Evolutionary conservation across 2,113 vertebrate genomes (phyloP).

Genomic region (Fulica atra): DNA sequence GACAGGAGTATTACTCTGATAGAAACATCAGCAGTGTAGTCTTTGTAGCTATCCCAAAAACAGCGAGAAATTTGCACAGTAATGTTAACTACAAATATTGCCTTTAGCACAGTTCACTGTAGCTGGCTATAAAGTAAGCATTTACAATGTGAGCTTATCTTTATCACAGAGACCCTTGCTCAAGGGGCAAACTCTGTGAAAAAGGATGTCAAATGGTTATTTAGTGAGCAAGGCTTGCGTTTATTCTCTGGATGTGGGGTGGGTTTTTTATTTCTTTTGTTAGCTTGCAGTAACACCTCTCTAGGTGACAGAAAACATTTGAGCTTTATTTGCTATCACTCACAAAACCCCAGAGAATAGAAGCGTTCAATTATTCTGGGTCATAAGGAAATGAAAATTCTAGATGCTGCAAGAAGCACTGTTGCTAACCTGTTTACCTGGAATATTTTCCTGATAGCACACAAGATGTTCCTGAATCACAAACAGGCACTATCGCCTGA

Average conservation of each 20-base stretch:
- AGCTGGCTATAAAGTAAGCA: neutral
- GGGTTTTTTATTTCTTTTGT: conserved; percentile 56
- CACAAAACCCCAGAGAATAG: conserved; percentile 26
- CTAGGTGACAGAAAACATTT: conserved; percentile 48
- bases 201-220: conserved; percentile 36
- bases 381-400: conserved; percentile 13
- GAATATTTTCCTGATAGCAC: neutral
- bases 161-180: conserved; percentile 17
- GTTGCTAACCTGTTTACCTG: neutral
- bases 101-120: conserved; percentile 8
- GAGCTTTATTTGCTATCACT: conserved; percentile 42
- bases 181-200: neutral
- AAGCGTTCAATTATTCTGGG: neutral
- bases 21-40: neutral
- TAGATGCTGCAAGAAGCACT: neutral
- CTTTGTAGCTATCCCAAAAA: neutral
- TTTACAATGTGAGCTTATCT: conserved; percentile 22
- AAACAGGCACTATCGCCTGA: neutral
- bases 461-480: neutral
- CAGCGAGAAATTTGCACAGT: conserved; percentile 10
- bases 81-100: conserved; percentile 32
- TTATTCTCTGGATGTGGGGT: conserved; percentile 4
- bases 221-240: neutral
- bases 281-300: conserved; percentile 55
- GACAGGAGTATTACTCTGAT: neutral